Conservation (phyloP, 92 coral and sea anemone species). For the Metridium senile region DNA sequence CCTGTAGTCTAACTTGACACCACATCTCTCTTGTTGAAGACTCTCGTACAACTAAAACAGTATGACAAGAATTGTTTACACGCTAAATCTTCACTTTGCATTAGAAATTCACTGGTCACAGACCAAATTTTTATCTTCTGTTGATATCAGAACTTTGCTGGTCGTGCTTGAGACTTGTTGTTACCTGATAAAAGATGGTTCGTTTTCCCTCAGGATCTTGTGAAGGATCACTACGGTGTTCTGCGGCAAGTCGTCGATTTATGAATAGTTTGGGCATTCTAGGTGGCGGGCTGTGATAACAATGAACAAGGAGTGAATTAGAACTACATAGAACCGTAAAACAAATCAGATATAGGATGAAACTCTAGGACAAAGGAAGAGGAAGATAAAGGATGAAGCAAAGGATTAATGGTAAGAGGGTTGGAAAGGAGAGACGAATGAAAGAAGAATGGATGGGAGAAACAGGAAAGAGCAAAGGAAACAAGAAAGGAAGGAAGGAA, state of each 20-base stretch:
- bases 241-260: constrained; percentile 93
- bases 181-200: constrained; percentile 85
- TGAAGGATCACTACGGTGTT: constrained; percentile 85
- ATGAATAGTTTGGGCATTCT: constrained; percentile 92
- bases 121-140: no score
- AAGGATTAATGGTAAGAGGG: not conserved
- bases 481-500: constrained; percentile 7
- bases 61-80: not conserved
- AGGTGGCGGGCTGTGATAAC: constrained; percentile 49
- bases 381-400: not conserved
- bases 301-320: not conserved
- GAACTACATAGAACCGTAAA: not conserved
- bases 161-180: not conserved
- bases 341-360: not conserved
- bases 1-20: constrained; percentile 93
- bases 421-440: not conserved
- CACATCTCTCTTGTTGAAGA: constrained; percentile 89
- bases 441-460: not conserved
- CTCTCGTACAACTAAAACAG: constrained; percentile 81
- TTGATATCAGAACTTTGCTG: no score
- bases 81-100: no score
- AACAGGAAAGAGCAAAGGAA: not conserved
- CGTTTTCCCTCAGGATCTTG: constrained; percentile 92
- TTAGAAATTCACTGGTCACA: no score
- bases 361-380: no score